Base-by-base conservation (phyloP, 2,888 invertebrate genomes). In the Netelia fuscicornis region DNA sequence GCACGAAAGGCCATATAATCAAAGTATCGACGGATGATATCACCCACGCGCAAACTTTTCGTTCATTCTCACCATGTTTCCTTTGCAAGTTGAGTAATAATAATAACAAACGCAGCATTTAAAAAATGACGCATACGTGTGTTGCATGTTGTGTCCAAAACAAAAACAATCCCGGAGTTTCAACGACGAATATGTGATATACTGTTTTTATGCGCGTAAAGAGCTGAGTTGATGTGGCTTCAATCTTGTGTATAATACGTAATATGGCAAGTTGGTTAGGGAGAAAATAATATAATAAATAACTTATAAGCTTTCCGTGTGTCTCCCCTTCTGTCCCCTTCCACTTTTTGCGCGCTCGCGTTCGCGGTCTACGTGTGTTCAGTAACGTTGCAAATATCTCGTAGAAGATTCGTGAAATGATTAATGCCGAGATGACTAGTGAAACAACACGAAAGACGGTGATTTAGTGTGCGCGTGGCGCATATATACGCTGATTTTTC, bases 291-390 rank as follows among this genome's bases (percentile, higher is more conserved):
- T 71, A 64, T n/a, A 42, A 71, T 54, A 70, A 70, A 79, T 71
- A 62, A 79, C 71, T 79, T 62, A 20, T 62, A 79, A 74, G 78
- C 68, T 83, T 78, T 77, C 83, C 71, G 60, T 56, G n/a, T 30
- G 25, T 70, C 68, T 37, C 48, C n/a, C 65, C 8, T 10, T 54
- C 44, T 10, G 48, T 42, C 48, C 44, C 68, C 37, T 23, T 54
- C 42, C 70, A 30, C n/a, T 83, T 17, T 30, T 44, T 60, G 10
- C 64, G 56, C 48, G 10, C 17, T n/a, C 8, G 2, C 42, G 11
- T 8, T 60, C 60, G 83, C 84, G 84, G 54, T 68, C 30, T 54
- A n/a, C 10, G n/a, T 56, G 20, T 64, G 62, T 37, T 44, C 60
- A 5, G 37, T 13, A 37, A 3, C 10, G 37, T 60, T 37, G 78